Percentiles rank a stretch among this genome's conserved stretches.
phyloP scores from a whole-genome alignment of 1,140 invertebrate species.

The Phthorimaea operculella region DNA sequence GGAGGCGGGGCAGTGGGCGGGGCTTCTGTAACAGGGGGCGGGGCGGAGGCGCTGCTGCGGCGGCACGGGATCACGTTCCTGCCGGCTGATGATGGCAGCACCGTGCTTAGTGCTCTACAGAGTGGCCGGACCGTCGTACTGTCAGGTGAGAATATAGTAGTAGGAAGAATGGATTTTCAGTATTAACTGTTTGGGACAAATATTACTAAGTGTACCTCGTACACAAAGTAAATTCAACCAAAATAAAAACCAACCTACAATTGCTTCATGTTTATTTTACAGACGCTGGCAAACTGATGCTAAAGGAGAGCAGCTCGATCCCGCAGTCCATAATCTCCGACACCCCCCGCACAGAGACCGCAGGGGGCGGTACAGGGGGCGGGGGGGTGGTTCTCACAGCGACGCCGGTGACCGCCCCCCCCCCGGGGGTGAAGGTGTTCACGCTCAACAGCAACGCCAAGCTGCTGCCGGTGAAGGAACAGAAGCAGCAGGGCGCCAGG shows the following conservation, averaged over 20 bases:
- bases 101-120: conserved; percentile 45
- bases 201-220: too few species aligned
- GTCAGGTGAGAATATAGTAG: conserved; percentile 34
- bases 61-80: conserved; percentile 78
- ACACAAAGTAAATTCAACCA: too few species aligned
- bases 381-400: conserved; percentile 22
- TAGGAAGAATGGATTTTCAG: too few species aligned
- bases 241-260: too few species aligned
- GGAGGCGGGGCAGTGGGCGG: too few species aligned
- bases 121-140: conserved; percentile 48
- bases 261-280: too few species aligned
- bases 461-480: conserved; percentile 6
- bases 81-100: conserved; percentile 38
- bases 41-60: conserved; percentile 77
- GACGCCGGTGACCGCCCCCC: conserved; percentile 20
- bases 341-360: background rate
- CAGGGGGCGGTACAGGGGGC: background rate
- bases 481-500: conserved; percentile 13
- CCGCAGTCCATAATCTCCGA: background rate
- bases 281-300: conserved; percentile 49
- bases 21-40: conserved; percentile 44
- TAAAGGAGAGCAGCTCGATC: conserved; percentile 30
- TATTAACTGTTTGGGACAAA: too few species aligned
- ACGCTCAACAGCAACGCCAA: conserved; percentile 21
- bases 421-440: conserved; percentile 26